A percentile compares a stretch with the other conserved stretches of the same genome.
Conservation (phyloP, 2,888 invertebrate species). For the Lithosia quadra region DNA sequence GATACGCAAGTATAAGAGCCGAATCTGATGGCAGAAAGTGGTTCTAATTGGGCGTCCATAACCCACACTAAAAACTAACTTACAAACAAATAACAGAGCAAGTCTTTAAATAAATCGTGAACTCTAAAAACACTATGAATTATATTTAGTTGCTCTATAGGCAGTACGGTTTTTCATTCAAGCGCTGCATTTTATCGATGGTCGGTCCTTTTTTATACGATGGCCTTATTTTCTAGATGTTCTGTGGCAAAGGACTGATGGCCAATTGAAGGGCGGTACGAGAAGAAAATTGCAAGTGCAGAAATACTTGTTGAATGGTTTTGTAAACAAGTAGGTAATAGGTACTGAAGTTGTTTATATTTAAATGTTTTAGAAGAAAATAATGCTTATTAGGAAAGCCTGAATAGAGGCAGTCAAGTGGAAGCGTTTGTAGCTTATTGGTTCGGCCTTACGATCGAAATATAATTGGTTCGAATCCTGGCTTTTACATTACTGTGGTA, state of each 20-base stretch:
- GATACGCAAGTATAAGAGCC: too few species aligned
- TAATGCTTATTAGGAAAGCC: too few species aligned
- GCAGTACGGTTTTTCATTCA: constrained; percentile 48
- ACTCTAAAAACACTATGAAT: constrained; percentile 35
- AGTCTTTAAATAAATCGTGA: constrained; percentile 22
- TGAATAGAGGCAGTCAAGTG: too few species aligned
- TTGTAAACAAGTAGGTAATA: background rate
- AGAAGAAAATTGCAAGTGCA: constrained; percentile 22
- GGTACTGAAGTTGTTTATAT: too few species aligned
- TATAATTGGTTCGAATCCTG: too few species aligned
- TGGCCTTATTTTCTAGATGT: constrained; percentile 41
- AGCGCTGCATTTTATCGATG: constrained; percentile 48
- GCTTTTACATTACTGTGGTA: too few species aligned
- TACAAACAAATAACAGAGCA: background rate
- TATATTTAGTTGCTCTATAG: constrained; percentile 39
- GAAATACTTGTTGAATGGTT: constrained; percentile 8
- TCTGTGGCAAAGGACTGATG: constrained; percentile 21
- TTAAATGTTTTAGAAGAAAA: too few species aligned
- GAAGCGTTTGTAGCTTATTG: too few species aligned
- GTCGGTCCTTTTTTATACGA: constrained; percentile 38
- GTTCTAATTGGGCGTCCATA: too few species aligned
- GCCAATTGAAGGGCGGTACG: constrained; percentile 40
- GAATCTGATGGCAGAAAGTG: too few species aligned
- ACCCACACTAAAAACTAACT: background rate
- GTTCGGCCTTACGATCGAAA: too few species aligned